Conservation (phyloP, 1,140 invertebrate genomes). For the Tetragonula clypearis region DNA sequence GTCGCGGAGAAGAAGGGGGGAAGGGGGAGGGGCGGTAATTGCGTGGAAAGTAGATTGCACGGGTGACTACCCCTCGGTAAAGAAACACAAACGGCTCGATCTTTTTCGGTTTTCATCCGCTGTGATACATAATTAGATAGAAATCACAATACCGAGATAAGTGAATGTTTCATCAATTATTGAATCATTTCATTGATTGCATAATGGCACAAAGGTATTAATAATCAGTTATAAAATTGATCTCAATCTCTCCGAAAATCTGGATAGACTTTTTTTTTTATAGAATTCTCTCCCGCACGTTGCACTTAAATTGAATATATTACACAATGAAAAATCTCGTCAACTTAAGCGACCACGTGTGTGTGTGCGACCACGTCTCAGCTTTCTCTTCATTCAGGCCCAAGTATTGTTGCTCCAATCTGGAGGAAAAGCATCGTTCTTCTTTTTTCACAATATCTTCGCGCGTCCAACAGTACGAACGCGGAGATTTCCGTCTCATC, state of each 20-base stretch:
- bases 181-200: too few relatives aligned
- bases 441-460: not conserved
- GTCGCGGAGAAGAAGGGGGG: not conserved
- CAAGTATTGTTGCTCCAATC: not conserved
- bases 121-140: too few relatives aligned
- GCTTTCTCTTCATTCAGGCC: not conserved
- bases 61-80: not conserved
- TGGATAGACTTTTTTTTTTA: too few relatives aligned
- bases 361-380: not conserved
- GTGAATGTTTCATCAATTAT: too few relatives aligned
- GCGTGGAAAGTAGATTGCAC: constrained; percentile 19
- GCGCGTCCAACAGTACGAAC: not conserved
- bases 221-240: too few relatives aligned
- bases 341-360: too few relatives aligned
- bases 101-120: not conserved
- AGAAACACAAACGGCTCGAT: not conserved
- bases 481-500: not conserved
- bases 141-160: too few relatives aligned
- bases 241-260: too few relatives aligned
- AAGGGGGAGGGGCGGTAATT: not conserved
- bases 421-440: not conserved
- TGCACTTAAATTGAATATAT: not conserved
- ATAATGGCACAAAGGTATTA: too few relatives aligned
- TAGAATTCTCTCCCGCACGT: too few relatives aligned
- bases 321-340: not conserved